Conservation (phyloP, 2,888 invertebrate genomes). For the Actias luna region DNA sequence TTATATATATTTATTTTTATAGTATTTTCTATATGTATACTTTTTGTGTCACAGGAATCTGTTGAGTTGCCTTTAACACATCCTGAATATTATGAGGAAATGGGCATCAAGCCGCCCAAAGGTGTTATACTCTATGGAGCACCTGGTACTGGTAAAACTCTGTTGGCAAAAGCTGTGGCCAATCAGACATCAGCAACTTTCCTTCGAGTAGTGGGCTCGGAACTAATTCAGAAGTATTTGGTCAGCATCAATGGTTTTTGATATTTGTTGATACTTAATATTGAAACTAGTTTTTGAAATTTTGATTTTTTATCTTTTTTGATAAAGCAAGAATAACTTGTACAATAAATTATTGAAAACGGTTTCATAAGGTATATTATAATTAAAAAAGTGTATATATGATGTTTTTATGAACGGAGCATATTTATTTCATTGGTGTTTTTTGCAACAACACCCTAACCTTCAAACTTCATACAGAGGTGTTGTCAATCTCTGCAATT, state of each 20-base stretch:
- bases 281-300: no score
- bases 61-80: constrained; percentile 99
- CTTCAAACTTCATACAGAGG: no score
- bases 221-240: constrained; percentile 98
- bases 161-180: constrained; percentile 99
- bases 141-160: constrained; percentile 99
- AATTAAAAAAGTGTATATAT: no score
- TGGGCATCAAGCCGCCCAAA: constrained; percentile 99
- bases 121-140: constrained; percentile 99
- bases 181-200: constrained; percentile 99
- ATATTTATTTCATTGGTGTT: no score
- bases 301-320: no score
- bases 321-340: no score
- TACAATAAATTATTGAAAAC: no score
- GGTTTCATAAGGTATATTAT: not conserved
- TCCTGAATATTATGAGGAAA: constrained; percentile 99
- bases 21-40: no score
- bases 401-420: no score
- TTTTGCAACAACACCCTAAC: no score
- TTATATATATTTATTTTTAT: not conserved
- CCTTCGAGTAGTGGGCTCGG: constrained; percentile 98
- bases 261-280: not conserved
- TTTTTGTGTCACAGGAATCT: constrained; percentile 84
- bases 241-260: constrained; percentile 61
- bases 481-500: no score